phyloP scores from a whole-genome alignment of 1,140 invertebrate species.

The Aphidius ervi region DNA sequence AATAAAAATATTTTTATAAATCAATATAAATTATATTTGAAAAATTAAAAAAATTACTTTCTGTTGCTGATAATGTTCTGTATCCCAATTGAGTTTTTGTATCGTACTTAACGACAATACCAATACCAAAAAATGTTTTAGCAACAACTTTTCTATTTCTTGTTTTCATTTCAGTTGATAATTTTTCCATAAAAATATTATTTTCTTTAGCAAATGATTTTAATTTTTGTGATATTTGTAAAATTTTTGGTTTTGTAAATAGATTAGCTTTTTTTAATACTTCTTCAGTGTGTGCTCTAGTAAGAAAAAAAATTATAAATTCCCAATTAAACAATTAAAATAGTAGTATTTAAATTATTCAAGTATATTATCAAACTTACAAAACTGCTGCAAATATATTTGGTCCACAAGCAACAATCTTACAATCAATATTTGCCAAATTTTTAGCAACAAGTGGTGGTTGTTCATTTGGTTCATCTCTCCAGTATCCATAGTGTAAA shows the following conservation, averaged over 20 bases:
- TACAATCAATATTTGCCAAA: constrained; percentile 62
- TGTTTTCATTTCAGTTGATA: constrained; percentile 58
- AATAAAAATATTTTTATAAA: constrained; percentile 3
- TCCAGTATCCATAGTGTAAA: constrained; percentile 85
- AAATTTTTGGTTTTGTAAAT: constrained; percentile 61
- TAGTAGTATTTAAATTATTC: constrained; percentile 15
- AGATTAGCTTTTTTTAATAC: constrained; percentile 60
- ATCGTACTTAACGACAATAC: constrained; percentile 84
- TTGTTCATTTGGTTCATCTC: constrained; percentile 72
- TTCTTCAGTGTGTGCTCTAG: constrained; percentile 61
- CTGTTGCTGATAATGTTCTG: constrained; percentile 66
- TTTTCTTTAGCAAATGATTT: constrained; percentile 63
- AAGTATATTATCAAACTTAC: constrained; percentile 55
- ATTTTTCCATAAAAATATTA: constrained; percentile 60
- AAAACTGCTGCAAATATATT: constrained; percentile 83
- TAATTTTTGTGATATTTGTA: constrained; percentile 60
- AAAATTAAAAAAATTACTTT: constrained; percentile 56
- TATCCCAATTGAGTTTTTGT: constrained; percentile 78
- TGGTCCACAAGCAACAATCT: constrained; percentile 67
- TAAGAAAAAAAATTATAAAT: constrained; percentile 28
- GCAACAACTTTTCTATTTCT: constrained; percentile 68
- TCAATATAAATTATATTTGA: constrained; percentile 14
- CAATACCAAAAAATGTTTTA: constrained; percentile 78
- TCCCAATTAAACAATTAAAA: constrained; percentile 14
- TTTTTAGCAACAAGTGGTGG: constrained; percentile 77